phyloP scores from a whole-genome alignment of 53 echinoderm and acorn worm genomes.

The Holothuria leucospilota region DNA sequence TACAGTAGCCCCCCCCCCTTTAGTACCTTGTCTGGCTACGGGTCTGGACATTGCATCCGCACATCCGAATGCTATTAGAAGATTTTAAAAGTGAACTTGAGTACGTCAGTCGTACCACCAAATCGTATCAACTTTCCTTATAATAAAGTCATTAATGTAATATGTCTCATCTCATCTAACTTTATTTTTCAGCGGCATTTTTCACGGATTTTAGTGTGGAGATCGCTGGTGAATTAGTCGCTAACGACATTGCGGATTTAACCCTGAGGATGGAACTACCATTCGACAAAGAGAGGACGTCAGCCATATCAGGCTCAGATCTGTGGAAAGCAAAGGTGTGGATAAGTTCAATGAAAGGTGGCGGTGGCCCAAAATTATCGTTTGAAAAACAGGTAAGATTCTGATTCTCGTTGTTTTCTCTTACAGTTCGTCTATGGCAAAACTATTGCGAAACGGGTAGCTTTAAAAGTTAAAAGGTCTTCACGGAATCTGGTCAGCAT shows the following conservation, averaged over 20 bases:
- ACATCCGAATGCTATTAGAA: no score
- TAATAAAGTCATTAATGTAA: no score
- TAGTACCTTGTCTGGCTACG: no score
- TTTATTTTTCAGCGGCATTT: background rate
- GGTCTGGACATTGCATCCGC: no score
- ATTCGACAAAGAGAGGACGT: background rate
- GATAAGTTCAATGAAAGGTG: background rate
- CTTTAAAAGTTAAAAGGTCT: no score
- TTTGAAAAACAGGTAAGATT: slow-evolving; percentile 30
- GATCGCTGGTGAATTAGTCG: background rate
- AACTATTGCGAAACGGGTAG: no score
- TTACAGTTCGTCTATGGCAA: background rate
- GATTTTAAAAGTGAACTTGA: no score
- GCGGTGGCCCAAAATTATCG: slow-evolving; percentile 2
- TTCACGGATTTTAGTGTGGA: slow-evolving; percentile 1
- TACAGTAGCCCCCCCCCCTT: no score
- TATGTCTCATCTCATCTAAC: background rate
- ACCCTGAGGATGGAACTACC: background rate
- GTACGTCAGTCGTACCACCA: no score
- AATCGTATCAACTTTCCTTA: no score
- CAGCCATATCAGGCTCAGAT: background rate
- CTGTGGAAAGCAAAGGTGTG: slow-evolving; percentile 28
- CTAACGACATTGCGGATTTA: background rate
- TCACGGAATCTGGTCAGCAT: no score
- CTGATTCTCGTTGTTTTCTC: background rate